Base-by-base conservation (phyloP, 1,140 invertebrate genomes). In the Portunus trituberculatus region DNA sequence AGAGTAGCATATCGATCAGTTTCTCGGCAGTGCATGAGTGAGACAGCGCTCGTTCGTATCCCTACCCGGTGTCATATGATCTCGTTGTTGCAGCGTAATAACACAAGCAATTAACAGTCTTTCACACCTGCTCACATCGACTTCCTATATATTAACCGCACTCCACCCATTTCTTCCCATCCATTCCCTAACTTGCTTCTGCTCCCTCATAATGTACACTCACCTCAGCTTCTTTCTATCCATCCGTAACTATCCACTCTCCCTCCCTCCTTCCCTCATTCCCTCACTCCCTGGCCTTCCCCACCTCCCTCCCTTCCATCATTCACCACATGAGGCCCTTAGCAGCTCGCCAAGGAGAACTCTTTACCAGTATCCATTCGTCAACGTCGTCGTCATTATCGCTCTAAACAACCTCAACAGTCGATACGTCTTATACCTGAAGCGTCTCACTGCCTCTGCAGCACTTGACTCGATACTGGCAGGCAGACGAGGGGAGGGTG, bases 391-490 rank as follows among this genome's bases (percentile, higher is more conserved):
- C 20, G 67, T 76, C 67, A 76, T 76, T 76, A 76, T 76, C 67
- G 67, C 67, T 25, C 67, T 76, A 76, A 76, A 76, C 67, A 76
- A 76, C 67, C 67, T n/a, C 20, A 76, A 76, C 67, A 76, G 67
- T 76, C 67, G 67, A 76, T 76, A 76, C 25, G 67, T 76, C 67
- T n/a, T 76, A n/a, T 20, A 76, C 67, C 20, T 16, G 67, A 76
- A 76, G 67, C 67, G 16, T 25, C 67, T 76, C 20, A 76, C 67
- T 76, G 67, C 25, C 67, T 76, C 67, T 25, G 0, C 67, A 76
- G 67, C 67, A 76, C 20, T 20, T n/a, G 67, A 76, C 20, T 59
- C 20, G 67, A 20, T 76, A 76, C 12, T 76, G 67, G 20, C 10
- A 59, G 67, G 20, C 67, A n/a, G 67, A 25, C 16, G 67, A n/a